Evolutionary conservation across 1,140 invertebrate species (phyloP), one percentile per base, ranked within the genome.

Genomic region (Eriocheir sinensis): DNA sequence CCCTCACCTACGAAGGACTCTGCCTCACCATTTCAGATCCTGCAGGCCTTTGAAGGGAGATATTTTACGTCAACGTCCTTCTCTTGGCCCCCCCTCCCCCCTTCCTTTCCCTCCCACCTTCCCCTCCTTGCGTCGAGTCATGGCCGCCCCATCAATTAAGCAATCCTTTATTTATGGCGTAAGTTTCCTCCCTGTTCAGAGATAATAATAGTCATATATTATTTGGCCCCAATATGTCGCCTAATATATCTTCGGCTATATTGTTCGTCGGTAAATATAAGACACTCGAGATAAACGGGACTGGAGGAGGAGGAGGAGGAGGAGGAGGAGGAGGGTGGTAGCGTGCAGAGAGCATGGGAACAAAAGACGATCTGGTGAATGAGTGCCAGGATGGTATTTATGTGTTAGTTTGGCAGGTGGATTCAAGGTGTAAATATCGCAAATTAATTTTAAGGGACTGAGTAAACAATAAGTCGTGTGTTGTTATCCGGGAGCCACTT

Each of bases 151-250:
- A 90, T 90, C 32, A 36, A 90, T 90, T 72, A 90, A 72, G 41
- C 32, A 90, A 60, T 90, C 41, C 89, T 72, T 72, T 72, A 90
- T 90, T 72, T 90, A 90, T 41, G 32, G 48, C 88, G 21, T 72
- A 72, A 72, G 60, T 41, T 88, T 44, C 38, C 85, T 88, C 85
- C 38, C 85, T 88, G 34, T 88, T 41, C 85, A 88, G 38, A 88
- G 85, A 88, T 88, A 88, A 40, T 40, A 38, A 40, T 40, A 88
- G 3, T 88, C 38, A 88, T 88, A 30, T 40, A 38, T 88, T 88
- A 88, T 88, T 88, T 41, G 38, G 38, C 38, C 85, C 27, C 85
- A 88, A 88, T 88, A 88, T 41, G n/a, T 40, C 38, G 9, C 38
- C 85, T 88, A 44, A 38, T 88, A 88, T 88, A 88, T 38, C 85